Base-by-base conservation (phyloP, 2,888 invertebrate species). In the Tetragonula carbonaria region DNA sequence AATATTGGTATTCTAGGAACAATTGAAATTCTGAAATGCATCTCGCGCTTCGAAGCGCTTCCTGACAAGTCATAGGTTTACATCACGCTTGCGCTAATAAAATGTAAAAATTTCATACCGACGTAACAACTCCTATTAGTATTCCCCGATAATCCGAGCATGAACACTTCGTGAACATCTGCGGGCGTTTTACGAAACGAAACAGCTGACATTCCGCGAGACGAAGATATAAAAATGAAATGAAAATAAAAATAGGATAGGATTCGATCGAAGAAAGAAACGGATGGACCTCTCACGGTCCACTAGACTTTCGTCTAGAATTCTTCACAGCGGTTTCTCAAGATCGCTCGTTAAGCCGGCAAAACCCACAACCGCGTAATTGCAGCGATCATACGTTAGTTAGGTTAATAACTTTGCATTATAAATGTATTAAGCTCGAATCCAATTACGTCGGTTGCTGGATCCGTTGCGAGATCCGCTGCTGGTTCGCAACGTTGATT, bases 321-420 rank as follows among this genome's bases (percentile, higher is more conserved):
- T 65, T 28, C 28, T 28, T 28, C 28, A 28, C 28, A 80, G 59
- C 75, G 74, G 67, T 86, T 88, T 86, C 89, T 80, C 84, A 86
- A 86, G 83, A 86, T 86, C 89, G 90, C 90, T 92, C 91, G 92
- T 92, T 92, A 92, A 90, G 88, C 89, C 90, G 84, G 92, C 90
- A 90, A 92, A 92, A 92, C 90, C 90, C 88, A 89, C 90, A 89
- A 84, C 86, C 86, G 80, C 85, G 87, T 92, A 92, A 92, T 92
- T 89, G 90, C 91, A 74, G 87, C 90, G 91, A 92, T 92, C 92
- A 88, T 87, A 88, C 87, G 86, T 90, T 87, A 88, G 88, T 91
- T 90, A 84, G 87, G 87, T 90, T 92, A 91, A 92, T 92, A 92
- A 90, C 91, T 92, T 92, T 90, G 87, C 92, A 91, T 92, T 92